Evolutionary conservation across 2,113 vertebrate genomes (phyloP).

Genomic region (Mesembrinibis cayennensis): DNA sequence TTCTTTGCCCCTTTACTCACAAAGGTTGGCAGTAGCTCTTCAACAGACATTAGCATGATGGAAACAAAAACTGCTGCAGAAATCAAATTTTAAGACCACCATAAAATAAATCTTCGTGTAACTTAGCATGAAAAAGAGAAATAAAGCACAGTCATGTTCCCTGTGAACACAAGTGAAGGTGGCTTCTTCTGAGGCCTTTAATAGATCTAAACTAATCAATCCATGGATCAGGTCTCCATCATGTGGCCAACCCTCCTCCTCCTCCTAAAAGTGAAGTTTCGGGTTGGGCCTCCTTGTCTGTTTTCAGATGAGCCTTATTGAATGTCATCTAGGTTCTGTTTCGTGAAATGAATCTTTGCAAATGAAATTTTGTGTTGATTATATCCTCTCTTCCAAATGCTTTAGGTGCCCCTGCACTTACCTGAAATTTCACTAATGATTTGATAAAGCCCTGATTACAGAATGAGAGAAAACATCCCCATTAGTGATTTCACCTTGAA

Average conservation of each 20-base stretch:
- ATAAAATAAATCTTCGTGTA: background rate
- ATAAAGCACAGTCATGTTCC: background rate
- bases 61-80: background rate
- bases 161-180: background rate
- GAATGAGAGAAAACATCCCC: background rate
- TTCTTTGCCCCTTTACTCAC: background rate
- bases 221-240: background rate
- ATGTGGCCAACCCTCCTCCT: background rate
- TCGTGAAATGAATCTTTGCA: background rate
- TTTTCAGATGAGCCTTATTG: background rate
- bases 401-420: background rate
- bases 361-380: background rate
- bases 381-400: background rate
- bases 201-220: background rate
- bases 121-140: background rate
- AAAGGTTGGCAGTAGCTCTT: accelerated
- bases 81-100: background rate
- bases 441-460: background rate
- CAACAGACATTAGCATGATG: background rate
- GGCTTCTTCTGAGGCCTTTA: background rate
- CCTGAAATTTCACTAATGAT: background rate
- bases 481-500: background rate
- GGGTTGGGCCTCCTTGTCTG: background rate
- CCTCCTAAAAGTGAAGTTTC: background rate
- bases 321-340: background rate